phyloP scores from a whole-genome alignment of 2,113 vertebrate genomes.

The Ceyx margarethae region DNA sequence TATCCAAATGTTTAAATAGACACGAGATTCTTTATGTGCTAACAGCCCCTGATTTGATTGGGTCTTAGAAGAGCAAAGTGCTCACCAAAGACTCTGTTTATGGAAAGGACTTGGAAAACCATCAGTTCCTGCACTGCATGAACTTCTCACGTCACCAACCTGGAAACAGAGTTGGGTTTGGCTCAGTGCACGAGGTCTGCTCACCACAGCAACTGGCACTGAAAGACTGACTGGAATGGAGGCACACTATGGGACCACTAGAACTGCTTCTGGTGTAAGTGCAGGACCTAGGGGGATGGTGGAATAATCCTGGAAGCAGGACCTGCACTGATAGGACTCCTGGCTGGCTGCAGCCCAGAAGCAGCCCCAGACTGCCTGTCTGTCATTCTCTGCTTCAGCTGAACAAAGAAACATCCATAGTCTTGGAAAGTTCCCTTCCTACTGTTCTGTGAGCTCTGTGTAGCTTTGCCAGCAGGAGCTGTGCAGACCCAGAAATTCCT shows the following conservation, averaged over 20 bases:
- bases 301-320: neutral
- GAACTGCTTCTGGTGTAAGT: neutral
- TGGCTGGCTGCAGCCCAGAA: neutral
- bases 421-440: constrained; percentile 50
- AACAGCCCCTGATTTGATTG: neutral
- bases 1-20: neutral
- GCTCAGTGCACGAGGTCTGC: neutral
- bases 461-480: constrained; percentile 10
- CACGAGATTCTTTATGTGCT: neutral
- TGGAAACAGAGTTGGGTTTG: constrained; percentile 19
- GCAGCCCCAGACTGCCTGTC: neutral
- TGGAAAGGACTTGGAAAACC: constrained; percentile 36
- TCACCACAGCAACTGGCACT: neutral
- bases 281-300: neutral
- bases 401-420: neutral
- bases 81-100: constrained; percentile 26
- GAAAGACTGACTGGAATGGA: neutral
- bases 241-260: neutral
- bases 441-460: neutral
- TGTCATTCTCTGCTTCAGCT: neutral
- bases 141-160: constrained; percentile 26
- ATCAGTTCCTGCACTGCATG: constrained; percentile 38
- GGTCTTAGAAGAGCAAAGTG: neutral
- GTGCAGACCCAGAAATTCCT: neutral
- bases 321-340: neutral